Evolutionary conservation across 2,888 invertebrate genomes (phyloP), one percentile per base, ranked within the genome.

Genomic region (Nesidiocoris tenuis): DNA sequence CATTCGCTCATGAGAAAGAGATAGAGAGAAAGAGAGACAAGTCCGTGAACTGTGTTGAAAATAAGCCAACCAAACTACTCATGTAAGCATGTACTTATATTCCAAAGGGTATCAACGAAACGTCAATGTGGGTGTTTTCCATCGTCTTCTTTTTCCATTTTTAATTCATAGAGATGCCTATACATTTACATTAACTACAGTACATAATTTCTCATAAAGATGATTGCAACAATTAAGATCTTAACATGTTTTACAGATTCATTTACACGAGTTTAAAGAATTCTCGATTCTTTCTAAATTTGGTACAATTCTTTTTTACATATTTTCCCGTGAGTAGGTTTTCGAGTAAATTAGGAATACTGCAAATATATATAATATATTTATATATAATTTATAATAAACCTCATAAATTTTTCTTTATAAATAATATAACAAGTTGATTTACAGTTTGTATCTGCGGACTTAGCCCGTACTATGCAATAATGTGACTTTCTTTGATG

Each of bases 141-240:
- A 39, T 39, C 39, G 12, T 39, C 39, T 39, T 39, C 12, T 39
- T 39, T 39, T 12, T 39, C 39, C 39, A 7, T 39, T 39, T 39
- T 39, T 39, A 7, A 39, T 39, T 39, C 3, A 39, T 39, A 39
- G 39, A 39, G 39, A 39, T 39, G 39, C 39, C 39, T 61, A 72
- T 72, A 72, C 72, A 72, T 72, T 72, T 72, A 72, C 72, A 72
- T 61, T 61, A 72, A 61, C 72, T 72, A 72, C 72, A 72, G 72
- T 61, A 61, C 72, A 72, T 72, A 72, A 63, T 72, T 61, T 63
- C 59, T 72, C 72, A 72, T 72, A 72, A 72, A 61, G 71, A 71
- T 72, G 72, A 63, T 72, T 72, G 72, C 72, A 72, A 72, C 72
- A 61, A 71, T 61, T 70, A 68, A 72, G 72, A 72, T 72, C 72